A percentile compares a stretch with the other conserved stretches of the same genome.
Conservation (phyloP, 2,797 vertebrate species). For the Notamacropus eugenii region DNA sequence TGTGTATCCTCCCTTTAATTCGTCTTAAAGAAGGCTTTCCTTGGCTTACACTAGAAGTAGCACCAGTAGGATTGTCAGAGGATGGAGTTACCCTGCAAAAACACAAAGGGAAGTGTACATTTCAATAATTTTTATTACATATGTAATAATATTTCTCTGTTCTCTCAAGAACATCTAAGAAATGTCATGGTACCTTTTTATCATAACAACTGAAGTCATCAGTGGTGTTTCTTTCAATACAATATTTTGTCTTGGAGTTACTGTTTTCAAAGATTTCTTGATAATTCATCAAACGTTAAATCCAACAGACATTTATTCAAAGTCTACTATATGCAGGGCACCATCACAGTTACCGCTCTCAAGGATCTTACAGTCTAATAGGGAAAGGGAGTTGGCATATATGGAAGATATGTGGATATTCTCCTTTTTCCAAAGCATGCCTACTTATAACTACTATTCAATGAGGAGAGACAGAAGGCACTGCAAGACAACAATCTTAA, state of each 20-base stretch:
- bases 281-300: background rate
- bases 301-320: background rate
- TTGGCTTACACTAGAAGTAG: conserved; percentile 92
- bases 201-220: background rate
- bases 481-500: background rate
- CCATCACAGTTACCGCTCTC: background rate
- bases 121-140: background rate
- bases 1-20: conserved; percentile 96
- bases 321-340: background rate
- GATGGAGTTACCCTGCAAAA: conserved; percentile 94
- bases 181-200: background rate
- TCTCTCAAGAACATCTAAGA: background rate
- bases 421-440: background rate
- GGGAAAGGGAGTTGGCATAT: background rate
- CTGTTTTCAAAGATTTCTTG: background rate
- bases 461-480: background rate
- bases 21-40: conserved; percentile 96
- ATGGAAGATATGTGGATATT: background rate
- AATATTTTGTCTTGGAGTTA: background rate
- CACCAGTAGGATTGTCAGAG: conserved; percentile 92
- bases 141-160: background rate
- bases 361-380: background rate
- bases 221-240: background rate
- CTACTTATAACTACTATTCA: background rate
- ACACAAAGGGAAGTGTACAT: background rate